phyloP scores from a whole-genome alignment of 2,797 vertebrate genomes.

The Sebastes iracundus region DNA sequence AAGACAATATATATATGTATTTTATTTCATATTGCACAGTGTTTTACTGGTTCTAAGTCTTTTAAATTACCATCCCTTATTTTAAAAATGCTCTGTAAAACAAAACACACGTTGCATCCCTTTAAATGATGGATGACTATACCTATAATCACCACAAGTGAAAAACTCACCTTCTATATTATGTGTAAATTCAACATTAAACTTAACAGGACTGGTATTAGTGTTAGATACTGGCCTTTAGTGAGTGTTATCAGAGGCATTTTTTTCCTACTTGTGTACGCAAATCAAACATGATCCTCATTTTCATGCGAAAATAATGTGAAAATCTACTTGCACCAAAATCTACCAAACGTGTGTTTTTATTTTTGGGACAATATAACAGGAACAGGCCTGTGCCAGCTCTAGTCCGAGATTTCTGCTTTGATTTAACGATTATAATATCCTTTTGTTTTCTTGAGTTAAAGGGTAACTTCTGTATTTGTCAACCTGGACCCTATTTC shows the following conservation, averaged over 20 bases:
- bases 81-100: slow-evolving; percentile 4
- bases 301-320: not conserved
- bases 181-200: slow-evolving; percentile 10
- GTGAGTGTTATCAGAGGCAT: not conserved
- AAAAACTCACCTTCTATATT: slow-evolving; percentile 2
- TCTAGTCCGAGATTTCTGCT: not conserved
- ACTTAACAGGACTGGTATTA: slow-evolving; percentile 10
- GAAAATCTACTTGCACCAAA: not conserved
- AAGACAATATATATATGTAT: not conserved
- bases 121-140: not conserved
- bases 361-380: not conserved
- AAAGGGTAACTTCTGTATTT: too few species aligned
- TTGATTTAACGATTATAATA: not conserved
- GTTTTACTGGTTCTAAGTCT: slow-evolving; percentile 27
- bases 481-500: too few species aligned
- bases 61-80: not conserved
- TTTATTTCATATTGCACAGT: slow-evolving; percentile 62
- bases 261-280: not conserved
- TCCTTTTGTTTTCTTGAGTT: not conserved
- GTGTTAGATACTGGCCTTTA: slow-evolving; percentile 46
- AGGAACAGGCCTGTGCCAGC: not conserved
- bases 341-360: not conserved
- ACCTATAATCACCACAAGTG: slow-evolving; percentile 2
- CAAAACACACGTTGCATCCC: slow-evolving; percentile 39
- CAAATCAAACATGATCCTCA: not conserved